Evolutionary conservation across 2,888 invertebrate species (phyloP).

Genomic region (Nesidiocoris tenuis): DNA sequence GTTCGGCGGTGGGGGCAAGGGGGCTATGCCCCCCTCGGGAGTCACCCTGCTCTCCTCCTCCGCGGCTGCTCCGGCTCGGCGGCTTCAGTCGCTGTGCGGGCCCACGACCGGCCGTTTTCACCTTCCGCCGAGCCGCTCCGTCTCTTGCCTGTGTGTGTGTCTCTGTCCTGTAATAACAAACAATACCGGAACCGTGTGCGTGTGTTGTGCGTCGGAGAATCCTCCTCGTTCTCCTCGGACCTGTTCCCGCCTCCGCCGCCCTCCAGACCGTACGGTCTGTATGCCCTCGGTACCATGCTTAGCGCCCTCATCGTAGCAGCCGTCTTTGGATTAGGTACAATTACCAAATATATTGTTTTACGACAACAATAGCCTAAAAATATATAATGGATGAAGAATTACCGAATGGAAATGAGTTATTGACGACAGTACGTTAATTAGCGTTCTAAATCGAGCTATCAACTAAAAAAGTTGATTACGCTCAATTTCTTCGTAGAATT

Average conservation of each 20-base stretch:
- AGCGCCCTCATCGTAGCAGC: constrained; percentile 40
- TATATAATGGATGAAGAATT: no score
- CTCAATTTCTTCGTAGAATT: no score
- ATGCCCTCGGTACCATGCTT: constrained; percentile 37
- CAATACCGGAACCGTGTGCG: not conserved
- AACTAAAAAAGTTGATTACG: no score
- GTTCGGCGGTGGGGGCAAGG: not conserved
- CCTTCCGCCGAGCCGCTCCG: constrained; percentile 19
- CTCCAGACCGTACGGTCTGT: constrained; percentile 16
- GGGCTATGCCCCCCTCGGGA: constrained; percentile 19
- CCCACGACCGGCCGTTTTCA: constrained; percentile 40
- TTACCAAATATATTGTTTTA: no score
- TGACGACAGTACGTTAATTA: no score
- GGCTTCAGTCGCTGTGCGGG: constrained; percentile 40
- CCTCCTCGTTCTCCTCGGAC: not conserved
- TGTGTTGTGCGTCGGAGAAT: not conserved
- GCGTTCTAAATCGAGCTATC: no score
- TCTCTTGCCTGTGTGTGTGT: not conserved
- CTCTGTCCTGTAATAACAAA: not conserved
- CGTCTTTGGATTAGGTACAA: constrained; percentile 32
- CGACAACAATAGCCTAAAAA: no score
- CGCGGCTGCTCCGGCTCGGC: constrained; percentile 11
- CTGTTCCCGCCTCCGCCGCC: not conserved
- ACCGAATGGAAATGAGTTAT: no score
- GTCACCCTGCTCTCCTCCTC: constrained; percentile 10